Base-by-base conservation (phyloP, 1,140 invertebrate species). In the Neodiprion virginianus region DNA sequence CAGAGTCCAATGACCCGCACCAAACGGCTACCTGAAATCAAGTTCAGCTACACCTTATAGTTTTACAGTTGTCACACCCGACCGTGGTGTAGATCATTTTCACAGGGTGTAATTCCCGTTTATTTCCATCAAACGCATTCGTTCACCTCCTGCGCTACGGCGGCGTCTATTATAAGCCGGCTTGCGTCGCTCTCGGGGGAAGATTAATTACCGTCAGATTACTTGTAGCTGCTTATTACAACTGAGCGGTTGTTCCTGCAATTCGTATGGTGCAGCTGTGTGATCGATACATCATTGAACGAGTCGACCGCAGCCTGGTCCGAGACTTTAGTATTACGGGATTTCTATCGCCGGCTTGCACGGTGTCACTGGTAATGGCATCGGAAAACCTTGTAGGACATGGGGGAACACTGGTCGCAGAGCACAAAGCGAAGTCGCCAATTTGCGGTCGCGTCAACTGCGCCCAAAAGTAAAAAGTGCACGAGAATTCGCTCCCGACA, bases 291-390 rank as follows among this genome's bases (percentile, higher is more conserved):
- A 61, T 61, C 53, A 61, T 61, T 61, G 53, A 61, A 17, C 28
- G 28, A 40, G 28, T 40, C 28, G 28, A 40, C 28, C 28, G 28
- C 28, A 40, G 28, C 47, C 21, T 70, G 72, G 65, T 74, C 68
- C 67, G 8, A 61, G 17, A 23, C 74, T 76, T 80, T 40, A 40
- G 28, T 78, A 77, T 80, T 78, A 77, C 72, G 73, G 72, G 75
- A 70, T 80, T 40, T 5, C 28, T 40, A 82, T 81, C 80, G 69
- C 47, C 48, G 49, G 67, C 49, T 71, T 67, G 53, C 67, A 77
- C 82, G 78, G 77, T 71, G 72, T 23, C 72, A 74, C 78, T 80
- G 28, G 28, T 79, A 83, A 83, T 76, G 72, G 75, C 73, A 71
- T 69, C 74, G 49, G n/a, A 70, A 75, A 74, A 49, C 67, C 80